phyloP scores from a whole-genome alignment of 2,797 vertebrate genomes.

The Pterois miles region DNA sequence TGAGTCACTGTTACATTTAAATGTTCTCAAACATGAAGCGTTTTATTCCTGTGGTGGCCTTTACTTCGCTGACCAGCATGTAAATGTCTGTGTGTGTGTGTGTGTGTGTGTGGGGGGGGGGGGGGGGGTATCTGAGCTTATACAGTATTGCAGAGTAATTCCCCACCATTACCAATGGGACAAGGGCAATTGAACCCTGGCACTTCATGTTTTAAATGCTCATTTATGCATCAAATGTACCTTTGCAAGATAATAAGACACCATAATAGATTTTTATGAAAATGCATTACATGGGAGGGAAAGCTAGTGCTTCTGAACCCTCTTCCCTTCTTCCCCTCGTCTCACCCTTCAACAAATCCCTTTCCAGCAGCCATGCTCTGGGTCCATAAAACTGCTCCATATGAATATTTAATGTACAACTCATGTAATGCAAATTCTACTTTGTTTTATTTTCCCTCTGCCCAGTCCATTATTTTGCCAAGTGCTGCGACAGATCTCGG shows the following conservation, averaged over 20 bases:
- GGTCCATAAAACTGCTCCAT: constrained; percentile 68
- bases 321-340: constrained; percentile 35
- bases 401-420: constrained; percentile 76
- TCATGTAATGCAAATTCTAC: constrained; percentile 77
- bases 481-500: constrained; percentile 27
- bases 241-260: constrained; percentile 70
- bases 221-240: constrained; percentile 76
- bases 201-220: constrained; percentile 75
- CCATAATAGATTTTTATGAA: constrained; percentile 76
- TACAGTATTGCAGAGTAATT: constrained; percentile 51
- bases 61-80: constrained; percentile 53
- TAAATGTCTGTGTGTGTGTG: constrained; percentile 12
- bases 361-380: constrained; percentile 48
- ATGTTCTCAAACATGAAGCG: constrained; percentile 65
- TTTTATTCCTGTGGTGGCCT: constrained; percentile 65
- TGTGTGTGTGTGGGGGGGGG: not conserved
- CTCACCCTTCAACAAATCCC: constrained; percentile 59
- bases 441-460: constrained; percentile 73
- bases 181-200: constrained; percentile 74
- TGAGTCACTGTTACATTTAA: constrained; percentile 68
- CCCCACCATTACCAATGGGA: constrained; percentile 60
- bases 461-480: constrained; percentile 61
- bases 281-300: constrained; percentile 67
- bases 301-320: constrained; percentile 37
- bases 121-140: constrained; percentile 10